Base-by-base conservation (phyloP, 2,888 invertebrate genomes). In the Agrypnus murinus region DNA sequence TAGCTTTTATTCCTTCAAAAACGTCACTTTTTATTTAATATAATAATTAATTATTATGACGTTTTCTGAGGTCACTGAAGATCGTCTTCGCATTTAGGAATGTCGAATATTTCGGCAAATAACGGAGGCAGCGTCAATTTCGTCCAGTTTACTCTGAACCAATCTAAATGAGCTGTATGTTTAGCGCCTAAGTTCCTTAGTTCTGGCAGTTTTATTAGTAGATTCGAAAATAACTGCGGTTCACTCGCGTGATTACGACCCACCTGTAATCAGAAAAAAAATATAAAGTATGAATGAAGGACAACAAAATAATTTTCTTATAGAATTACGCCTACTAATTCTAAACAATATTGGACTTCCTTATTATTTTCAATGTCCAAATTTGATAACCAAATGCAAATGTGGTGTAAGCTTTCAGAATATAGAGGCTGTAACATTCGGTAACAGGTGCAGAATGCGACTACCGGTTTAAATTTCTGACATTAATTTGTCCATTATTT, bases 41-140 rank as follows among this genome's bases (percentile, higher is more conserved):
- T n/a, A n/a, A n/a, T n/a, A n/a, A 32, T 19, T 9, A 38, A 65
- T 25, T 25, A n/a, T 32, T 19, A 12, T 7, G 15, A 17, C 55
- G 36, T 36, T 55, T 36, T 31, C n/a, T 31, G 55, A 34, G 64
- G 78, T 85, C 83, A 86, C 84, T 86, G 85, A 67, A 86, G 83
- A 83, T 93, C 93, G 81, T 93, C 93, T 83, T 92, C 93, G 81
- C 90, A 90, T 85, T 93, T 95, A 77, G 96, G 95, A 86, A 98
- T 97, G 90, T 98, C 98, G 87, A 97, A 98, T 80, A 98, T 96
- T 87, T 98, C 98, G 36, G 97, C 94, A 87, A 97, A 98, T 65
- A 98, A 90, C 2, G 97, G 96, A 53, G 98, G 98, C 79, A 98
- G 89, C 73, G 93, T 89, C 69, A 95, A 89, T 80, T 92, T 91